These are phyloP conservation scores for Helogale parvula DNA, from an alignment of 2,113 vertebrate species.

Conservation along the genomic window DNA sequence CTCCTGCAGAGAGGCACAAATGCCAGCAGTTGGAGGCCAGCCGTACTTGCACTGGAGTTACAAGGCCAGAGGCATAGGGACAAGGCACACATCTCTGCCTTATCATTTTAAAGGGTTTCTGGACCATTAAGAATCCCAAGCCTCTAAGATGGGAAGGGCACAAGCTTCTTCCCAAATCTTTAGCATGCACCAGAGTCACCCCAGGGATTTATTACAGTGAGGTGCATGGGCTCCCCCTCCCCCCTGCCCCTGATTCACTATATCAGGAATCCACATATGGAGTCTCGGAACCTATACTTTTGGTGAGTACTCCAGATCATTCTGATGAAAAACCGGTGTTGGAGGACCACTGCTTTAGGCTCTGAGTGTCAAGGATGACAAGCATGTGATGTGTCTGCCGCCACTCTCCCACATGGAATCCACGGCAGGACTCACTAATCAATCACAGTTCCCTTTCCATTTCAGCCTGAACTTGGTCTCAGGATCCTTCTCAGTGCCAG, in stretches of 20 bases:
- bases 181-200: neutral
- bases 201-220: neutral
- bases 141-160: neutral
- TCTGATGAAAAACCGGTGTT: neutral
- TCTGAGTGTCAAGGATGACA: neutral
- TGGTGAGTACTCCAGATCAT: neutral
- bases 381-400: neutral
- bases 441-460: neutral
- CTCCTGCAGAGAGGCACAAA: neutral
- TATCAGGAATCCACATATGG: neutral
- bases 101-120: neutral
- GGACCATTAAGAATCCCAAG: too few relatives aligned
- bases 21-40: neutral
- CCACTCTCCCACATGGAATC: neutral
- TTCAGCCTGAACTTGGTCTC: neutral
- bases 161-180: neutral
- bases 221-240: fast-evolving
- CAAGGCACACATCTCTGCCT: neutral
- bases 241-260: fast-evolving
- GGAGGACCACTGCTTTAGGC: neutral
- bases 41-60: neutral
- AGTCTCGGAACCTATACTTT: neutral
- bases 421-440: neutral
- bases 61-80: neutral
- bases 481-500: neutral